Evolutionary conservation across 2,888 invertebrate genomes (phyloP).

Genomic region (Caenorhabditis japonica): DNA sequence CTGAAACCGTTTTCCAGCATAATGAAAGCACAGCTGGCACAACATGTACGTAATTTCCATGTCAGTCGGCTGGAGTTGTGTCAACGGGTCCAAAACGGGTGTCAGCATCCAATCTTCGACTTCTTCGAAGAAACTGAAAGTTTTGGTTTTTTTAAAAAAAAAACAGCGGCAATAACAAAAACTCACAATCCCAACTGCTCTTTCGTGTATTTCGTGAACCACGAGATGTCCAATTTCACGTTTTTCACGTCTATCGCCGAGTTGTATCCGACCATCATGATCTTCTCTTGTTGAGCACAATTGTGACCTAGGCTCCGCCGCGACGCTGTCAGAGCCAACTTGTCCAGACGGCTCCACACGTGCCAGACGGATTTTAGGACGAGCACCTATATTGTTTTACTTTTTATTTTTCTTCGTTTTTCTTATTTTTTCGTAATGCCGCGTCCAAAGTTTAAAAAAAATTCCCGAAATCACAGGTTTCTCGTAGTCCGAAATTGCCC

Average conservation of each 20-base stretch:
- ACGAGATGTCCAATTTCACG: constrained; percentile 27
- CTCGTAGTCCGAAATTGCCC: too few species aligned
- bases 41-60: constrained; percentile 55
- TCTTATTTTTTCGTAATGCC: too few species aligned
- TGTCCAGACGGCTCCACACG: constrained; percentile 43
- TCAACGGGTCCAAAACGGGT: constrained; percentile 12
- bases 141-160: background rate
- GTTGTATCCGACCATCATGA: constrained; percentile 26
- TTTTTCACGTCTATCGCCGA: constrained; percentile 14
- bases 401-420: too few species aligned
- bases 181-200: constrained; percentile 37
- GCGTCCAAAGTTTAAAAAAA: too few species aligned
- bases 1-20: constrained; percentile 41
- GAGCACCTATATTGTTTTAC: constrained; percentile 26
- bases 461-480: too few species aligned
- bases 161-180: too few species aligned
- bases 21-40: constrained; percentile 52
- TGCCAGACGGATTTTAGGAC: constrained; percentile 50
- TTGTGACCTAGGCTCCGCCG: constrained; percentile 10
- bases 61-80: constrained; percentile 38
- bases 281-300: constrained; percentile 1
- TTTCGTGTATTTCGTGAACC: constrained; percentile 26
- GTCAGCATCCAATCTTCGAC: constrained; percentile 28
- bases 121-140: constrained; percentile 32
- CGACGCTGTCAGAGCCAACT: constrained; percentile 20